These are phyloP conservation scores for Xestoiulus laeticollis DNA, from an alignment of 2,888 invertebrate species.

Conservation along the genomic window DNA sequence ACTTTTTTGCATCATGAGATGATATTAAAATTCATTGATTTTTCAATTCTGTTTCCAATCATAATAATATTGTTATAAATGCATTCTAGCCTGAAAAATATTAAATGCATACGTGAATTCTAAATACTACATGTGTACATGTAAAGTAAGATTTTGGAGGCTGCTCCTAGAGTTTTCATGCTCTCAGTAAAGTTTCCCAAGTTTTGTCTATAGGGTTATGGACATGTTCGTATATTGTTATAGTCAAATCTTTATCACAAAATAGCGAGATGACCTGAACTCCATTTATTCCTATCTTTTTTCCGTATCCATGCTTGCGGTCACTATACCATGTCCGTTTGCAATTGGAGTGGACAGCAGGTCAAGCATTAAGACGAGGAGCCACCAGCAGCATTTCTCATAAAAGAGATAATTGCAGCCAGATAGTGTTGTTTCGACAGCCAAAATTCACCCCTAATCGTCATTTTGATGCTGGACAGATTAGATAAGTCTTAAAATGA, in stretches of 20 bases:
- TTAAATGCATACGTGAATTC: too few species aligned
- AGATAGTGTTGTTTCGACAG: slow-evolving; percentile 41
- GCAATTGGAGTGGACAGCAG: slow-evolving; percentile 34
- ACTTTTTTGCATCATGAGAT: too few species aligned
- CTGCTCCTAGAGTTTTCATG: too few species aligned
- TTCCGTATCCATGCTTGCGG: background rate
- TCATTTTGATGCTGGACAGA: background rate
- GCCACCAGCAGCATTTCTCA: slow-evolving; percentile 35
- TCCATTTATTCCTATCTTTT: background rate
- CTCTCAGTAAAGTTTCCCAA: too few species aligned
- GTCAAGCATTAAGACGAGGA: slow-evolving; percentile 37
- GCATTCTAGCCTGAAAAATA: too few species aligned
- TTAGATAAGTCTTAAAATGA: slow-evolving; percentile 40
- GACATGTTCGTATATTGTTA: background rate
- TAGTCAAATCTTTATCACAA: slow-evolving; percentile 12
- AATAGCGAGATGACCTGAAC: background rate
- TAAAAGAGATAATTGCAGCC: slow-evolving; percentile 34
- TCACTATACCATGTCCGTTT: background rate
- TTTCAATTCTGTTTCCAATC: too few species aligned
- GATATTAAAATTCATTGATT: too few species aligned
- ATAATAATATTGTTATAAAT: too few species aligned
- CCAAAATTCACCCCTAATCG: slow-evolving; percentile 32
- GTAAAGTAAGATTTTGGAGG: too few species aligned
- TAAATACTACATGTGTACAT: too few species aligned
- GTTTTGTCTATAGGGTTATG: too few species aligned